Conservation (phyloP, 2,113 vertebrate species). For the Dromas ardeola region DNA sequence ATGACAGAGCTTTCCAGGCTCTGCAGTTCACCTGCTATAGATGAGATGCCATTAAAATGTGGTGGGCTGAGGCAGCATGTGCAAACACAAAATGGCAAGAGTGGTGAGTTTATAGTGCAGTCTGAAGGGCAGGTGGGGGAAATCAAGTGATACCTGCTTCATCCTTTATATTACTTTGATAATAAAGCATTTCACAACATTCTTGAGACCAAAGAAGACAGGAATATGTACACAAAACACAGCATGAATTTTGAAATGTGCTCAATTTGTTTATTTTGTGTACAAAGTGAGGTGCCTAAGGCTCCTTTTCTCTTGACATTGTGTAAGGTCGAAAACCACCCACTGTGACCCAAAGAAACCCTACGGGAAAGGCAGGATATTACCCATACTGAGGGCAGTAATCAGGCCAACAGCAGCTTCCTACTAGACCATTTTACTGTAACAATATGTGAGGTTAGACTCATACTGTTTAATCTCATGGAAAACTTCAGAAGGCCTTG, state of each 20-base stretch:
- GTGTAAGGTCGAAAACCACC: not conserved
- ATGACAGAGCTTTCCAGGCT: not conserved
- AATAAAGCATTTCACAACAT: not conserved
- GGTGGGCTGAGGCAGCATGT: not conserved
- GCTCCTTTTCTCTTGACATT: not conserved
- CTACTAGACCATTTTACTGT: not conserved
- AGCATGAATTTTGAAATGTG: not conserved
- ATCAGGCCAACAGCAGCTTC: not conserved
- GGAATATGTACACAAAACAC: not conserved
- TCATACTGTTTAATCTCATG: not conserved
- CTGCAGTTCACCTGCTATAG: not conserved
- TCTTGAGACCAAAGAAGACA: not conserved
- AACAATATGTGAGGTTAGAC: not conserved
- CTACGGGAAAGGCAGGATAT: not conserved
- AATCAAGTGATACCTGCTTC: not conserved
- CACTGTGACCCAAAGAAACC: not conserved
- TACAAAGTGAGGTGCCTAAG: not conserved
- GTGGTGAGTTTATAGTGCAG: not conserved
- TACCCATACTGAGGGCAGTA: not conserved
- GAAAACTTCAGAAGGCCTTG: not conserved
- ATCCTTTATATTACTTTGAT: not conserved
- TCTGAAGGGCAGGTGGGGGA: not conserved
- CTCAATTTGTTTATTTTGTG: not conserved
- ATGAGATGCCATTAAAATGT: not conserved
- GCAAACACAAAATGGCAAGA: not conserved